Conservation (phyloP, 1,140 invertebrate genomes). For the Pseudomyrmex gracilis region DNA sequence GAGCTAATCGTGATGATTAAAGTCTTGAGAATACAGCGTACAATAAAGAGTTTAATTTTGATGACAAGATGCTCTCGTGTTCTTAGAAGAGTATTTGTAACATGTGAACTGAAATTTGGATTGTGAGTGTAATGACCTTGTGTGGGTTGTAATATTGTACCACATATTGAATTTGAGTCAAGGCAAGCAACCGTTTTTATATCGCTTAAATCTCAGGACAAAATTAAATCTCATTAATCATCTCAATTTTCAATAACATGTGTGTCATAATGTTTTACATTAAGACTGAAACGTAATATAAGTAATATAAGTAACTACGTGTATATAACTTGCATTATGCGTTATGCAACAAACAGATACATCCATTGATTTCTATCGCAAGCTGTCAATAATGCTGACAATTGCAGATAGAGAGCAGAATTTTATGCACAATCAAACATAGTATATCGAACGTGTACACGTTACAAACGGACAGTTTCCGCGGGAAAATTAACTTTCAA, state of each 20-base stretch:
- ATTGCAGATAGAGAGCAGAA: background rate
- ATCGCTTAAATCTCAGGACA: background rate
- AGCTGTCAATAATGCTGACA: background rate
- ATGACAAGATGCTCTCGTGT: too few species aligned
- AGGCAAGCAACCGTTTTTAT: slow-evolving; percentile 52
- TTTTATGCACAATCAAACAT: background rate
- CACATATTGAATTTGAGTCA: slow-evolving; percentile 51
- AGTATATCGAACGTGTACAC: background rate
- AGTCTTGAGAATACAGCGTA: too few species aligned
- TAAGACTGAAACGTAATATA: background rate
- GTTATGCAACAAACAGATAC: background rate
- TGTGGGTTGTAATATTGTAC: background rate
- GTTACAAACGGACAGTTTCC: background rate
- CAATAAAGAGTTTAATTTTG: too few species aligned
- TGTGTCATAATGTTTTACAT: background rate
- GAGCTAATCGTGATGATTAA: too few species aligned
- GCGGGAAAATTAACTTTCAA: background rate
- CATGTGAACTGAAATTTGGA: slow-evolving; percentile 28
- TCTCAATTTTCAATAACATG: background rate
- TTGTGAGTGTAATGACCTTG: slow-evolving; percentile 5
- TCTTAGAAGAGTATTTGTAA: too few species aligned
- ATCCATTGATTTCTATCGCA: background rate
- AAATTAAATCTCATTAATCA: slow-evolving; percentile 12
- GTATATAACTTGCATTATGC: background rate
- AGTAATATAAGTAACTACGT: too few species aligned